A percentile compares a stretch with the other conserved stretches of the same genome.
Conservation (phyloP, 2,888 invertebrate genomes). For the Calliopum simillimum region DNA sequence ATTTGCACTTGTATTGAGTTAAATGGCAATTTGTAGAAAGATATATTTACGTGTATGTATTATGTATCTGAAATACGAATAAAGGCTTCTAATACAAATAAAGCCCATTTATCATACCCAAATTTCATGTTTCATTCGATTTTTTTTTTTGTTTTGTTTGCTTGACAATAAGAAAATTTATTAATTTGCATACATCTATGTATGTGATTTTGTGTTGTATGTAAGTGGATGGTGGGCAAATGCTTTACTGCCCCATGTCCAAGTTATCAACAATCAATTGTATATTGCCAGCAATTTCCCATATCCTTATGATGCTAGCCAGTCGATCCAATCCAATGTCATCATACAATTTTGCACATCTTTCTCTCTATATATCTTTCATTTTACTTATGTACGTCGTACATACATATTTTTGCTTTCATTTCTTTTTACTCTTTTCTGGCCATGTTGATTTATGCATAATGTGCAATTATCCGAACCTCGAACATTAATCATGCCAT, state of each 20-base stretch:
- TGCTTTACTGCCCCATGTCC: neutral
- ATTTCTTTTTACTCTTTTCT: constrained; percentile 5
- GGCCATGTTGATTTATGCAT: constrained; percentile 46
- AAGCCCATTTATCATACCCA: too few relatives aligned
- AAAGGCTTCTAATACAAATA: too few relatives aligned
- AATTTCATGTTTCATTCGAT: too few relatives aligned
- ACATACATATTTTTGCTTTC: constrained; percentile 19
- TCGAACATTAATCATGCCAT: constrained; percentile 47
- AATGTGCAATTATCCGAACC: constrained; percentile 47
- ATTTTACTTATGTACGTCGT: neutral
- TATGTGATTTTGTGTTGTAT: neutral
- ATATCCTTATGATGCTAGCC: too few relatives aligned
- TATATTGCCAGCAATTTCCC: neutral
- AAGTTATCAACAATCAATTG: neutral
- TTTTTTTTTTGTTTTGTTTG: too few relatives aligned
- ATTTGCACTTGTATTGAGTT: too few relatives aligned
- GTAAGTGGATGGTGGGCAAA: neutral
- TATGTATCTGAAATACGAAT: too few relatives aligned
- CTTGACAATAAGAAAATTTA: neutral
- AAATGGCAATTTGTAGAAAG: too few relatives aligned
- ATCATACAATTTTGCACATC: too few relatives aligned
- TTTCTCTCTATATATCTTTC: constrained; percentile 25
- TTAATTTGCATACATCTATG: constrained; percentile 11
- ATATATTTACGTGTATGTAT: too few relatives aligned
- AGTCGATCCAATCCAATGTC: too few relatives aligned